These are phyloP conservation scores for Magallana nippona DNA, from an alignment of 2,888 invertebrate species.

Conservation along the genomic window DNA sequence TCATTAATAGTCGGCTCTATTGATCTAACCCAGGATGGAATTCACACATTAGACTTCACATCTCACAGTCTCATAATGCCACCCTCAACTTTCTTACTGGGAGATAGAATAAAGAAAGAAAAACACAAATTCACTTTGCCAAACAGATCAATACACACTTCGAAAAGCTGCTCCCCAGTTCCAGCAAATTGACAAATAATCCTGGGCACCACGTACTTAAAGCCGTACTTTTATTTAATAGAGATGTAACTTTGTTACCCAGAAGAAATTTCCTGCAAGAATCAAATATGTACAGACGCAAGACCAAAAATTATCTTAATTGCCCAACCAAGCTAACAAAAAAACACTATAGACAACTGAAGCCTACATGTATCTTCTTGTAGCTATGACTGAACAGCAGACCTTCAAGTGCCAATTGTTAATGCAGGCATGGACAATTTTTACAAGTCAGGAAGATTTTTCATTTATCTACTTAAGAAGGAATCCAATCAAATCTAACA, in stretches of 20 bases:
- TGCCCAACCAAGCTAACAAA: not conserved
- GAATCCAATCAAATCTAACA: too few relatives aligned
- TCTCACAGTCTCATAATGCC: constrained; percentile 7
- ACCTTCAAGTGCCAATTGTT: too few relatives aligned
- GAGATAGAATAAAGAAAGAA: constrained; percentile 23
- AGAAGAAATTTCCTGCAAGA: not conserved
- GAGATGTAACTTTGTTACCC: constrained; percentile 9
- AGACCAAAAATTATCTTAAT: not conserved
- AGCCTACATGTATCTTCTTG: too few relatives aligned
- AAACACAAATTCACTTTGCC: constrained; percentile 22
- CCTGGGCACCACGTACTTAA: constrained; percentile 9
- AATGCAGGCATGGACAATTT: too few relatives aligned
- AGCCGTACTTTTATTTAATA: constrained; percentile 32
- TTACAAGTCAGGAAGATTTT: too few relatives aligned
- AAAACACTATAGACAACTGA: too few relatives aligned
- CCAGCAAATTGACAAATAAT: constrained; percentile 23
- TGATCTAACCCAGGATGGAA: constrained; percentile 5
- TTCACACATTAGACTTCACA: constrained; percentile 19
- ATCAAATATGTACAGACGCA: not conserved
- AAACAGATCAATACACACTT: constrained; percentile 28
- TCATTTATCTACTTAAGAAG: too few relatives aligned
- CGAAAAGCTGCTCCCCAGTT: constrained; percentile 1
- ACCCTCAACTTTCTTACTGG: constrained; percentile 30
- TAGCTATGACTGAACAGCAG: too few relatives aligned
- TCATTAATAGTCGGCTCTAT: not conserved